Percentiles rank a stretch among this genome's conserved stretches.
Conservation (phyloP, 2,113 vertebrate genomes). For the Azemiops feae region DNA sequence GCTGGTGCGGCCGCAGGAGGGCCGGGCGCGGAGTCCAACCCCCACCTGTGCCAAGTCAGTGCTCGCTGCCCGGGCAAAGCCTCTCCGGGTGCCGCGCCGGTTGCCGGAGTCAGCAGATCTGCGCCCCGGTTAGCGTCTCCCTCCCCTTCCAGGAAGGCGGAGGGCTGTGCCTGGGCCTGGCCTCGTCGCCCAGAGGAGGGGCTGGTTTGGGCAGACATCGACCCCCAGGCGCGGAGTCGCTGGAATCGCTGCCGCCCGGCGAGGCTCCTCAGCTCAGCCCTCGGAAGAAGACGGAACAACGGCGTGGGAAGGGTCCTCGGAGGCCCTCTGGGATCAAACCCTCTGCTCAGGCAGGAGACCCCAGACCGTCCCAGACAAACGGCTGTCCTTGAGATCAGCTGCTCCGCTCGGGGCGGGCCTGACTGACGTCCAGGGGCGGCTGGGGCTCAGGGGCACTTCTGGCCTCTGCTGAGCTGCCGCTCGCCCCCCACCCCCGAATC, state of each 20-base stretch:
- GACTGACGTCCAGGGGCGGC: not conserved
- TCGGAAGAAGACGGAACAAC: not conserved
- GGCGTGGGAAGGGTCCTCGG: not conserved
- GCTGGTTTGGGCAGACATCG: not conserved
- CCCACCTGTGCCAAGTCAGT: not conserved
- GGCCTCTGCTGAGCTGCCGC: not conserved
- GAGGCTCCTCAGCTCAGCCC: not conserved
- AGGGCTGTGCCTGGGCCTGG: fast-evolving
- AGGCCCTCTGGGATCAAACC: not conserved
- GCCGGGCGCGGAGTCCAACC: not conserved
- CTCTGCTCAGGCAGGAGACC: not conserved
- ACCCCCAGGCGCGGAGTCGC: too few relatives aligned
- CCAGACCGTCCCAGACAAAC: not conserved
- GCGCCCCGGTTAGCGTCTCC: not conserved
- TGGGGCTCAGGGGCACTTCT: not conserved
- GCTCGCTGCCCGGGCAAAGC: not conserved
- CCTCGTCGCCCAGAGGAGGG: fast-evolving
- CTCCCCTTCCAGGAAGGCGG: not conserved
- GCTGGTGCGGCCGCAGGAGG: not conserved
- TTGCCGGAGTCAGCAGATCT: not conserved
- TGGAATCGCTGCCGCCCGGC: too few relatives aligned
- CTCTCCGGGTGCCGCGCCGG: not conserved
- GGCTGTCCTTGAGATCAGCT: not conserved
- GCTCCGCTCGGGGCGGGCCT: not conserved
- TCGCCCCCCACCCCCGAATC: not conserved